Evolutionary conservation across 2,113 vertebrate genomes (phyloP), one percentile per base, ranked within the genome.

Genomic region (Sebastes schlegelii): DNA sequence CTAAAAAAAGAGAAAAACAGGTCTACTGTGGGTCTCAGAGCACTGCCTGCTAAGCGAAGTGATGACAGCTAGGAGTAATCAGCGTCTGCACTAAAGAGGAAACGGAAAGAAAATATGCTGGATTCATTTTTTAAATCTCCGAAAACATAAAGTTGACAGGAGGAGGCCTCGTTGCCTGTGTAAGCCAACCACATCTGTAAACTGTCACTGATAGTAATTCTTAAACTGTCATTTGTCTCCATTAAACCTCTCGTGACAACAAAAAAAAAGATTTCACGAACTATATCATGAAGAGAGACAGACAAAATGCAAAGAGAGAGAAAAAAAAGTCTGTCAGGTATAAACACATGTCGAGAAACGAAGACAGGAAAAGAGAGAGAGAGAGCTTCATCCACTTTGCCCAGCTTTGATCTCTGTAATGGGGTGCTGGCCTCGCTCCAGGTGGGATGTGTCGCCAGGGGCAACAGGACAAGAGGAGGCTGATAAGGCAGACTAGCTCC

Each of bases 321-420:
- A 49, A 42, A 49, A 42, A 54, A 82, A 74, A 21, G 51, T 21
- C 46, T 13, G 19, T 60, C 75, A 75, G 85, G 71, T 83, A 46
- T 75, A 77, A 83, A 84, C 77, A 74, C 54, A 49, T 58, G 74
- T 85, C 26, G 21, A 21, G 8, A 21, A n/a, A 19, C 16, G 16
- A n/a, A 49, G 52, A 54, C 16, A 54, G 76, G 79, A 76, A 14
- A 71, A 87, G 60, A 83, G 23, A 77, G 12, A 57, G 68, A 62
- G 10, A 76, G 74, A 21, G 85, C 52, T 86, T 86, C 79, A 90
- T 88, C 86, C 87, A 86, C 74, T 89, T 89, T 75, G 42, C 21
- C 62, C 34, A 71, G 86, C 91, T 93, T 91, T 93, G 89, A 93
- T 93, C 91, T 92, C 80, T 64, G 84, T 92, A 93, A 93, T 92